phyloP scores from a whole-genome alignment of 2,113 vertebrate genomes.

The Girardinichthys multiradiatus region DNA sequence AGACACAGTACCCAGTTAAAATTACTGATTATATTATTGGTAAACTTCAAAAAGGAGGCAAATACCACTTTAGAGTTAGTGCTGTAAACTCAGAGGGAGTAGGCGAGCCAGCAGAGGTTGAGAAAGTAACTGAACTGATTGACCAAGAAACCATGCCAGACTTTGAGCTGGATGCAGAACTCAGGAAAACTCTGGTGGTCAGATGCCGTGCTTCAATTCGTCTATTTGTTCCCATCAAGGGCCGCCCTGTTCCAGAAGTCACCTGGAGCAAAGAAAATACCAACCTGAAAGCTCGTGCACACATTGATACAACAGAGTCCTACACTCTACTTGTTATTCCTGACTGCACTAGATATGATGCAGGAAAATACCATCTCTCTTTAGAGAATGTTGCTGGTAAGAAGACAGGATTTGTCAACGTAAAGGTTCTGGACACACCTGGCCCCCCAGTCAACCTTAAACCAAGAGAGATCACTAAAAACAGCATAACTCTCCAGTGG shows the following conservation, averaged over 20 bases:
- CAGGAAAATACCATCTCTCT: constrained; percentile 93
- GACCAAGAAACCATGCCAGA: constrained; percentile 91
- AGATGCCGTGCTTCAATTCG: constrained; percentile 92
- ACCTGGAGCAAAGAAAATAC: constrained; percentile 94
- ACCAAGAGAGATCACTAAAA: constrained; percentile 93
- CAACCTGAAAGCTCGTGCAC: constrained; percentile 89
- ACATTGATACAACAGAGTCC: constrained; percentile 95
- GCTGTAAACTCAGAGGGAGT: constrained; percentile 93
- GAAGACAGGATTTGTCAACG: constrained; percentile 96
- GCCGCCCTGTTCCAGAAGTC: constrained; percentile 92
- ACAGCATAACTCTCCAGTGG: constrained; percentile 94
- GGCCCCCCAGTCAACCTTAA: constrained; percentile 94
- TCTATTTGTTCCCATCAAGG: constrained; percentile 95
- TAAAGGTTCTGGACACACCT: constrained; percentile 94
- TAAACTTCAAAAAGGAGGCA: constrained; percentile 91
- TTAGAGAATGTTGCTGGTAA: constrained; percentile 97
- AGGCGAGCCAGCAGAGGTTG: constrained; percentile 90
- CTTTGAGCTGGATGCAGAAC: constrained; percentile 96
- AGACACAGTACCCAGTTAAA: constrained; percentile 87
- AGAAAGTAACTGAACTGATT: constrained; percentile 87
- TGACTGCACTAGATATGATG: constrained; percentile 95
- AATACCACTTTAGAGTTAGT: constrained; percentile 94
- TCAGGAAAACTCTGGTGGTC: constrained; percentile 95
- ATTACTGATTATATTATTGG: constrained; percentile 91
- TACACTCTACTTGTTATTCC: constrained; percentile 93